Evolutionary conservation across 2,888 invertebrate species (phyloP).

Genomic region (Galeruca laticollis): DNA sequence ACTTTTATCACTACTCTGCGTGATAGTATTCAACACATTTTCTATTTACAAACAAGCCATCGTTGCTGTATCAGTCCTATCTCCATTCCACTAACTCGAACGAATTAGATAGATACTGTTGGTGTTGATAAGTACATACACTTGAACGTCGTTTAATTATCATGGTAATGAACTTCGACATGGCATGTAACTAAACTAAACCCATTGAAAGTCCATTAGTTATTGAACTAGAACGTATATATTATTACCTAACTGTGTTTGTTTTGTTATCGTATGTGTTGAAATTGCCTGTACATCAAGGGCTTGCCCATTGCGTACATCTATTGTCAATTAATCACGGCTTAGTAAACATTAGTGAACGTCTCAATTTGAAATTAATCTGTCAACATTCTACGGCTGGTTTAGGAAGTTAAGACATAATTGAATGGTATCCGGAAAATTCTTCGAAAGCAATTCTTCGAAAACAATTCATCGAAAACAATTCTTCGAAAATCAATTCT

Average conservation of each 20-base stretch:
- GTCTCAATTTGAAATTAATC: conserved; percentile 26
- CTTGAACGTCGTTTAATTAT: not conserved
- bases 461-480: too few relatives aligned
- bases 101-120: not conserved
- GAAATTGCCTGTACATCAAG: conserved; percentile 5
- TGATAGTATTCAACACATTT: too few relatives aligned
- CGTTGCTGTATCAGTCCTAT: too few relatives aligned
- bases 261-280: conserved; percentile 20
- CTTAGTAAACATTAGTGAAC: conserved; percentile 30
- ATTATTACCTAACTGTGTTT: conserved; percentile 21
- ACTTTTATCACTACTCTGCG: too few relatives aligned
- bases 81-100: not conserved
- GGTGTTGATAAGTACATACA: conserved; percentile 1
- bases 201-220: conserved; percentile 18
- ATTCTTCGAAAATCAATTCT: too few relatives aligned
- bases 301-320: conserved; percentile 26
- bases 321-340: conserved; percentile 33
- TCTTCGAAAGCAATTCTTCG: too few relatives aligned
- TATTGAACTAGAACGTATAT: conserved; percentile 18
- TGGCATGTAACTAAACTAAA: conserved; percentile 3
- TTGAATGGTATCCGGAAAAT: too few relatives aligned
- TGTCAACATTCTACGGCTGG: conserved; percentile 12
- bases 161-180: not conserved
- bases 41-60: too few relatives aligned
- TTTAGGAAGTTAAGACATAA: not conserved